These are phyloP conservation scores for Chloroceryle amazona DNA, from an alignment of 2,797 vertebrate species.

Conservation along the genomic window DNA sequence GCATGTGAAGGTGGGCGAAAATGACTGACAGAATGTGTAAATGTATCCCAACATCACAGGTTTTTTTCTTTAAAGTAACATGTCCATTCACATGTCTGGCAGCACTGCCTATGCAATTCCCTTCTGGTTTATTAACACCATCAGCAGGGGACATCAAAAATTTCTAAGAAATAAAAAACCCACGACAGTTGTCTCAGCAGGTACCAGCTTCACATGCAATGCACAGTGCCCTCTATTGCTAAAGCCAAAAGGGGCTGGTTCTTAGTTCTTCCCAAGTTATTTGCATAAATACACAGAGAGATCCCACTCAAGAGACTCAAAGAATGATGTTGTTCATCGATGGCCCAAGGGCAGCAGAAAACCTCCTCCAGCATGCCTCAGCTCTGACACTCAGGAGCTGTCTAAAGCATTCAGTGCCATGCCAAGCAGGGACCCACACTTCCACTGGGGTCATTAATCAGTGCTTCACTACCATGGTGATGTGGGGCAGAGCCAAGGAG, in stretches of 20 bases:
- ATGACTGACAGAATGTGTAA: slow-evolving; percentile 2
- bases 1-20: neutral
- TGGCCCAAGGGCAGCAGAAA: neutral
- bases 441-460: neutral
- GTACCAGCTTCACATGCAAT: neutral
- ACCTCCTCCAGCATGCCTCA: neutral
- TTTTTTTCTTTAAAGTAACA: slow-evolving; percentile 2
- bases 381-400: neutral
- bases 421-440: fast-evolving
- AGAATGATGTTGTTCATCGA: neutral
- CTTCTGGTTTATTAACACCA: slow-evolving; percentile 20
- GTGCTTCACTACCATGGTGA: neutral
- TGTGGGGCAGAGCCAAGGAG: neutral
- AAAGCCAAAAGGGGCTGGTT: neutral
- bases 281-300: neutral
- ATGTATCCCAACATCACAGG: neutral
- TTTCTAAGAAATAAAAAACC: neutral
- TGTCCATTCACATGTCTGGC: slow-evolving; percentile 8
- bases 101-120: slow-evolving; percentile 1
- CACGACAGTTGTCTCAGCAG: neutral
- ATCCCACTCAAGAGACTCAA: neutral
- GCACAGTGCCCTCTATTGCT: neutral
- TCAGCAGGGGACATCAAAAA: neutral
- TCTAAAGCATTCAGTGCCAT: neutral
- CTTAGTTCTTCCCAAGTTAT: neutral